Base-by-base conservation (phyloP, 2,797 vertebrate species). In the Typhlichthys eigenmanni region DNA sequence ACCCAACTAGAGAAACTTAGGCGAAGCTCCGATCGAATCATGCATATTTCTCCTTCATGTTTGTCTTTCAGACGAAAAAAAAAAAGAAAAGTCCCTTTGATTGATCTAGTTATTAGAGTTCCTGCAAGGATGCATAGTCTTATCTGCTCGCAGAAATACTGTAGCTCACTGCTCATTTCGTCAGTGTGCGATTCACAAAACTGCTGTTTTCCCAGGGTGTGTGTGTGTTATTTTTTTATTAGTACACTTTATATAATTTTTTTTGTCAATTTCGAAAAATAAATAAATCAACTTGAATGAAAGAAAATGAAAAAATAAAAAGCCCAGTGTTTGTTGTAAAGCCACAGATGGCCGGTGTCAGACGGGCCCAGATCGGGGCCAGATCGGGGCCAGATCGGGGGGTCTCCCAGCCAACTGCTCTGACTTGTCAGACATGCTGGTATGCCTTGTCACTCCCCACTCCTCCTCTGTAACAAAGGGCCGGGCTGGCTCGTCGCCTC, bases 381-480 rank as follows among this genome's bases (percentile, higher is more conserved):
- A 64, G 78, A 82, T 68, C 74, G 62, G 34, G 24, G 24, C 24
- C 82, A 64, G 78, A 82, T 68, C 74, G 62, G 4, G 34, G 74
- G 81, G 80, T 88, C 87, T 85, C 85, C 81, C 63, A 19, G 84
- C 88, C 87, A 89, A 88, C 88, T 83, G 86, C 79, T 85, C 85
- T 76, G 82, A 88, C 84, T 77, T 85, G 81, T 90, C 85, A 88
- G 88, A 85, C 85, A 82, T 80, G 85, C 83, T 76, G 86, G 87
- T 88, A 85, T 87, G 85, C 81, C 81, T 78, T 60, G 84, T 89
- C 87, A 89, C 87, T 89, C 80, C 85, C 85, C 87, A 84, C 84
- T 82, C 79, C 80, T 85, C 74, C 72, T 34, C 71, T 64, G 76
- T 72, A 84, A 89, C 86, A 88, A 87, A 88, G 85, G 50, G 83